Evolutionary conservation across 1,140 invertebrate species (phyloP).

Genomic region (Cotesia vestalis): DNA sequence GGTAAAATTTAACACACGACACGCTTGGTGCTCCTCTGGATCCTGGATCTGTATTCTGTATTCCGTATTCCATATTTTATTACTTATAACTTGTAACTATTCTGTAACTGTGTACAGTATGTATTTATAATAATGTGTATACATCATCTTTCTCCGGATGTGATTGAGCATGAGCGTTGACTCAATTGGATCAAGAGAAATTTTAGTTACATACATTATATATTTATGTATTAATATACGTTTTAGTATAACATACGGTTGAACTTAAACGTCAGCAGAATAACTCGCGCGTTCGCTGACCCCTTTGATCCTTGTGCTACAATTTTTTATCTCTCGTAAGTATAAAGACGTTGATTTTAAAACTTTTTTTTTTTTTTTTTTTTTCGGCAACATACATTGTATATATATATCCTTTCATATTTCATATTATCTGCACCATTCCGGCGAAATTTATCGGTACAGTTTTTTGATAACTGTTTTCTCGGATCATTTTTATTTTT

Average conservation of each 20-base stretch:
- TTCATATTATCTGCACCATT: constrained; percentile 8
- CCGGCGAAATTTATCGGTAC: constrained; percentile 24
- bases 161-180: constrained; percentile 25
- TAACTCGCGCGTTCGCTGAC: constrained; percentile 15
- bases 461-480: constrained; percentile 26
- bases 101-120: background rate
- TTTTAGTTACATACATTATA: background rate
- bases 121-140: background rate
- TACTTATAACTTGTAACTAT: background rate
- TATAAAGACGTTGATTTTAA: constrained; percentile 1
- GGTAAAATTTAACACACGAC: constrained; percentile 9
- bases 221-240: background rate
- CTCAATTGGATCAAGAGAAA: constrained; percentile 26
- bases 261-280: background rate
- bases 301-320: constrained; percentile 15
- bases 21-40: constrained; percentile 10
- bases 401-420: constrained; percentile 24
- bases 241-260: background rate
- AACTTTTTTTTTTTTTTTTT: constrained; percentile 21
- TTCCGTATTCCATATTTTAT: background rate
- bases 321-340: background rate
- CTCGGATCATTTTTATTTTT: constrained; percentile 19
- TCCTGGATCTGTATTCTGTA: too few species aligned
- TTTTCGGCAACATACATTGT: background rate
- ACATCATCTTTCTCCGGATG: constrained; percentile 24